Evolutionary conservation across 2,797 vertebrate species (phyloP), one percentile per base, ranked within the genome.

Genomic region (Phrynocephalus guinanensis): DNA sequence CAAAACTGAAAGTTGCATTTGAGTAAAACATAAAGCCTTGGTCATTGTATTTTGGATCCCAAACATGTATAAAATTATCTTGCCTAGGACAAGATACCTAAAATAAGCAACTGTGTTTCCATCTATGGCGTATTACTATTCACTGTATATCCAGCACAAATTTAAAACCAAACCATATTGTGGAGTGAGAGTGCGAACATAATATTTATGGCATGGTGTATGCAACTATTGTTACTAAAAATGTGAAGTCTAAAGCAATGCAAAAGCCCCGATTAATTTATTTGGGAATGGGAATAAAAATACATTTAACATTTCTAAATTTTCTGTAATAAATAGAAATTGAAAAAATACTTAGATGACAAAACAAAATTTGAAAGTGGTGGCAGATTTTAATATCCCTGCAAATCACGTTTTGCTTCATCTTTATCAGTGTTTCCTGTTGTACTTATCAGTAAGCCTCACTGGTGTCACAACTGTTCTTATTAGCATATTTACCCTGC

Each of bases 311-410:
- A 48, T 82, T 81, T 63, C 84, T 60, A 68, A 13, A n/a, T 30
- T 75, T 85, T 81, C 87, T 77, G 68, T 16, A 88, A 84, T 88
- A 84, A 84, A 86, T 86, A 87, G 38, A 72, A 84, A 79, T 76
- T 24, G 30, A 81, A 68, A 83, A 70, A 79, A n/a, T 44, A 63
- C n/a, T 79, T 67, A 24, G 16, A 68, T 76, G 71, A 44, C 8
- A 67, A 82, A 87, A 24, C 33, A 63, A 38, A 72, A 60, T n/a
- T 8, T 79, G 78, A 73, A 48, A 63, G 30, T 68, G 44, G 48
- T 68, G 33, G 30, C 72, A 82, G 60, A 38, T 33, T 44, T 75
- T 38, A 84, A 80, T 15, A 30, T 16, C 79, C 67, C 71, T 76
- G 30, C 26, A 82, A 80, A 80, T 75, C 24, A 75, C 33, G 7